phyloP scores from a whole-genome alignment of 2,113 vertebrate genomes.

The Elaphurus davidianus region DNA sequence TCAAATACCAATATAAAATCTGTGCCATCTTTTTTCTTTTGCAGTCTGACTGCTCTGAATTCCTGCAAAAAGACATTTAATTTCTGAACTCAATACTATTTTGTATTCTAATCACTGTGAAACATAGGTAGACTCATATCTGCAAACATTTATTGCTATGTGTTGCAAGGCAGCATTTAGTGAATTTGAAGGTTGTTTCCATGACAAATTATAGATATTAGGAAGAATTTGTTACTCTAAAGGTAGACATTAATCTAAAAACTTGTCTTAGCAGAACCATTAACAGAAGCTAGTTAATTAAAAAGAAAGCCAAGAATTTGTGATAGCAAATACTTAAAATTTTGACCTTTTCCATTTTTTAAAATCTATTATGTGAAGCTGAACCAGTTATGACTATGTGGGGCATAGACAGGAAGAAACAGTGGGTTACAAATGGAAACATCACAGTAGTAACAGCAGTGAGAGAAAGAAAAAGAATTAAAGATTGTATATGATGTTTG shows the following conservation, averaged over 20 bases:
- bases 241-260: slow-evolving; percentile 58
- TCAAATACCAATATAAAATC: not conserved
- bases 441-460: not conserved
- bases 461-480: not conserved
- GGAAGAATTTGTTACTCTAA: slow-evolving; percentile 48
- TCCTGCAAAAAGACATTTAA: not conserved
- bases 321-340: not conserved
- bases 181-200: slow-evolving; percentile 53
- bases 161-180: slow-evolving; percentile 27
- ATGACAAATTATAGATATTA: slow-evolving; percentile 51
- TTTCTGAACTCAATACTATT: not conserved
- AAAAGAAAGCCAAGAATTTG: not conserved
- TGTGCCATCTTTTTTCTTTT: not conserved
- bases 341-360: not conserved
- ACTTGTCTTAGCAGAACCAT: not conserved
- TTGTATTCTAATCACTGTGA: slow-evolving; percentile 64
- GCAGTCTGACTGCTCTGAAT: not conserved
- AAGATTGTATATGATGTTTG: not conserved
- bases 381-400: not conserved
- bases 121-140: slow-evolving; percentile 4
- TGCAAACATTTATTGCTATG: slow-evolving; percentile 58
- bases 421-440: not conserved
- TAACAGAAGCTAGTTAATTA: not conserved
- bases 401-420: not conserved
- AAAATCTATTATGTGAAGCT: not conserved